Evolutionary conservation across 2,113 vertebrate species (phyloP).

Genomic region (Chauna torquata): DNA sequence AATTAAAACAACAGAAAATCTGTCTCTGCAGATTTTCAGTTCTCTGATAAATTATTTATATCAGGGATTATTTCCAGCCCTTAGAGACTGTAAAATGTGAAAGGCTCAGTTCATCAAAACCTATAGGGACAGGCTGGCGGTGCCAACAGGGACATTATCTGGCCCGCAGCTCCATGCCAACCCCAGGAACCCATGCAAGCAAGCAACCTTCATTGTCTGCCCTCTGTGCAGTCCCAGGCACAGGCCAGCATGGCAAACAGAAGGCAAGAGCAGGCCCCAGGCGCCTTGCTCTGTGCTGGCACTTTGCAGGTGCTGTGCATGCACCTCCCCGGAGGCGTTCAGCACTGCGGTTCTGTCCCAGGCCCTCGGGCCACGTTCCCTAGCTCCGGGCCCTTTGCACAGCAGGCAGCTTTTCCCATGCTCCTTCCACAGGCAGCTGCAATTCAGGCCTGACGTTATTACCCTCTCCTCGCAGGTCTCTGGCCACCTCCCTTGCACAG

Average conservation of each 20-base stretch:
- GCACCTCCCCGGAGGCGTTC: no score
- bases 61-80: neutral
- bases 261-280: neutral
- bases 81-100: neutral
- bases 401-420: no score
- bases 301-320: no score
- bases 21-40: neutral
- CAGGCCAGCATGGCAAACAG: accelerated
- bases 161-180: accelerated
- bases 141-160: no score
- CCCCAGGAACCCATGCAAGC: neutral
- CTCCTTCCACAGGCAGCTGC: no score
- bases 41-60: neutral
- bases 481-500: no score
- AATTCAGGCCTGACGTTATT: no score
- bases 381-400: no score
- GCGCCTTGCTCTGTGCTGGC: no score
- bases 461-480: no score
- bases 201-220: accelerated
- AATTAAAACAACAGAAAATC: neutral
- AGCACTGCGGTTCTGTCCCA: accelerated
- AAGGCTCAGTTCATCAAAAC: accelerated
- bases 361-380: no score
- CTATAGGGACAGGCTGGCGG: accelerated
- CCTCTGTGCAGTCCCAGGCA: accelerated